These are phyloP conservation scores for Piliocolobus tephrosceles DNA, from an alignment of 2,113 vertebrate species.

Conservation along the genomic window DNA sequence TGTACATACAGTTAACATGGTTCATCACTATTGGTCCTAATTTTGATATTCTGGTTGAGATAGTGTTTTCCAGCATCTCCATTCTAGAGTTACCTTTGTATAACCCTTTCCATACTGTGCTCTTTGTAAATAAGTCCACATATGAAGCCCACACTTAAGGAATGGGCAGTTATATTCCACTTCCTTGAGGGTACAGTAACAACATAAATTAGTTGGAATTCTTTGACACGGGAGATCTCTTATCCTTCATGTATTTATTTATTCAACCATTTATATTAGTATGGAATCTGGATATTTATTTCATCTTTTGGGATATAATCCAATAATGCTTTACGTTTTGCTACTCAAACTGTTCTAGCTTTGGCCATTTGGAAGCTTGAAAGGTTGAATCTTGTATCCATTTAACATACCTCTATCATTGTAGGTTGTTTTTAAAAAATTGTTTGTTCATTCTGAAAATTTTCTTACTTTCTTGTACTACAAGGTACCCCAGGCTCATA, in stretches of 20 bases:
- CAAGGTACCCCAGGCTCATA: fast-evolving
- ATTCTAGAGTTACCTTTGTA: too few relatives aligned
- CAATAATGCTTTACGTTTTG: not conserved
- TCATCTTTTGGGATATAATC: not conserved
- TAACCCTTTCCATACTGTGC: too few relatives aligned
- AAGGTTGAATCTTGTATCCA: not conserved
- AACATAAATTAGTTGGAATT: not conserved
- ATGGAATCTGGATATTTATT: not conserved
- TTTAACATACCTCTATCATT: not conserved
- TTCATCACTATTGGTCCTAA: not conserved
- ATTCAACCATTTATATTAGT: not conserved
- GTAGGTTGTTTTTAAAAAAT: not conserved
- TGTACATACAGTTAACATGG: not conserved
- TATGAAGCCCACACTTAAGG: not conserved
- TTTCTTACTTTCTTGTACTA: not conserved
- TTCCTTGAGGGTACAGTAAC: not conserved
- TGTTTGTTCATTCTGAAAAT: not conserved
- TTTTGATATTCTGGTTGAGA: not conserved
- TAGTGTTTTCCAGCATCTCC: not conserved
- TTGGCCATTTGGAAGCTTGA: not conserved
- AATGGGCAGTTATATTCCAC: not conserved
- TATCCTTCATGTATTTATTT: not conserved
- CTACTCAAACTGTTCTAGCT: not conserved
- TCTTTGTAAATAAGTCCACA: not conserved
- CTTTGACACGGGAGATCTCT: not conserved